Percentiles rank a stretch among this genome's conserved stretches.
These are phyloP conservation scores for Fregetta grallaria DNA, from an alignment of 2,113 vertebrate genomes.

Conservation along the genomic window DNA sequence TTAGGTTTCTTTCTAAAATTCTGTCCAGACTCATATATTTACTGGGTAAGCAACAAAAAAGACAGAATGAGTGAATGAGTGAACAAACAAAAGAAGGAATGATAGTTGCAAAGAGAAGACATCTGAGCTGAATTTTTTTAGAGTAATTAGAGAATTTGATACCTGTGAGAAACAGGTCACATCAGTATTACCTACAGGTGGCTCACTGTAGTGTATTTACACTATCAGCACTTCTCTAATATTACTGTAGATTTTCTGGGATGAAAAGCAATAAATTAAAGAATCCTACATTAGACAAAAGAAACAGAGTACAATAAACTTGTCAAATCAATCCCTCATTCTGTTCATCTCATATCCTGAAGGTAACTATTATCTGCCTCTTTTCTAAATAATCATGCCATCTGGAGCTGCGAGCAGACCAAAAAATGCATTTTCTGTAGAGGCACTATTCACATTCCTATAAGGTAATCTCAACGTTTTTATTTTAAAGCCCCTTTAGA, in stretches of 20 bases:
- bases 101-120: constrained; percentile 31
- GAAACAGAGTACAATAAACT: constrained; percentile 17
- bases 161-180: constrained; percentile 61
- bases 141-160: constrained; percentile 57
- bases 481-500: not conserved
- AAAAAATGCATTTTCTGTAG: constrained; percentile 20
- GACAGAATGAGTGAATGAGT: not conserved
- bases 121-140: constrained; percentile 53
- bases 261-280: constrained; percentile 51
- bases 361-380: constrained; percentile 19
- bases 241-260: constrained; percentile 7
- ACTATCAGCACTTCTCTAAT: constrained; percentile 48
- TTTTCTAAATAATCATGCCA: constrained; percentile 30
- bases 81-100: constrained; percentile 48
- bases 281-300: constrained; percentile 39
- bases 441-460: not conserved
- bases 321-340: constrained; percentile 19
- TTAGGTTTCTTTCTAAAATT: constrained; percentile 1
- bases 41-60: not conserved
- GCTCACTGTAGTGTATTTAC: constrained; percentile 19
- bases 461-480: not conserved
- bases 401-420: not conserved
- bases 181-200: constrained; percentile 34
- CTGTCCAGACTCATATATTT: not conserved
- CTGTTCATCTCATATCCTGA: constrained; percentile 20